Evolutionary conservation across 2,797 vertebrate species (phyloP).

Genomic region (Pipistrellus pygmaeus): DNA sequence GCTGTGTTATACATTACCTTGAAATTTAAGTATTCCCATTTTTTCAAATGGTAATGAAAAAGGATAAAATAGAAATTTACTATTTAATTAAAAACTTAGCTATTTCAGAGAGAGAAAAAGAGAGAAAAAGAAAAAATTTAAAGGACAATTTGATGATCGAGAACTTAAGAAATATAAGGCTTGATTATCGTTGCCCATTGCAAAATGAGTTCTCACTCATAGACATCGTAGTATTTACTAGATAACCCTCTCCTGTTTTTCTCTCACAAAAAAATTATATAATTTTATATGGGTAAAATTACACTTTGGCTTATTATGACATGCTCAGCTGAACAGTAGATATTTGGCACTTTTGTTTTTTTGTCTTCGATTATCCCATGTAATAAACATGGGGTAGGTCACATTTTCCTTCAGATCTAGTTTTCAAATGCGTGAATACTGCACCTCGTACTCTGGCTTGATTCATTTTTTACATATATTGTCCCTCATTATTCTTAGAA

Average conservation of each 20-base stretch:
- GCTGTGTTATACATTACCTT: background rate
- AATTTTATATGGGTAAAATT: slow-evolving; percentile 59
- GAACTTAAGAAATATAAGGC: background rate
- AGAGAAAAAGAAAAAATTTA: background rate
- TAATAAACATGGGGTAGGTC: background rate
- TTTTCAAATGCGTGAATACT: background rate
- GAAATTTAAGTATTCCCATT: background rate
- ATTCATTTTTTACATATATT: slow-evolving; percentile 58
- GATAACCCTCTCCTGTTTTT: slow-evolving; percentile 10
- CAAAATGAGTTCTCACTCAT: slow-evolving; percentile 29
- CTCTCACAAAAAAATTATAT: slow-evolving; percentile 56
- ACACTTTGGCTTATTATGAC: background rate
- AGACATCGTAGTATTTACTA: slow-evolving; percentile 59
- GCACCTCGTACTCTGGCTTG: slow-evolving; percentile 49
- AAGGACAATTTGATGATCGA: slow-evolving; percentile 1
- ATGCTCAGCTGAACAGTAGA: slow-evolving; percentile 50
- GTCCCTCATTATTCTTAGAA: slow-evolving; percentile 59
- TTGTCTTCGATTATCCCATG: background rate
- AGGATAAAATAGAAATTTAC: background rate
- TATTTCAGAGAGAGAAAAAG: background rate
- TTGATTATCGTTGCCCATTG: slow-evolving; percentile 63
- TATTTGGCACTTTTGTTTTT: background rate
- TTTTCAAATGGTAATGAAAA: background rate
- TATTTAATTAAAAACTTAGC: background rate
- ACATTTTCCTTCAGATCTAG: slow-evolving; percentile 61